Percentiles rank a stretch among this genome's conserved stretches.
Evolutionary conservation across 2,797 vertebrate species (phyloP).

Genomic region (Hephaestus fuliginosus): DNA sequence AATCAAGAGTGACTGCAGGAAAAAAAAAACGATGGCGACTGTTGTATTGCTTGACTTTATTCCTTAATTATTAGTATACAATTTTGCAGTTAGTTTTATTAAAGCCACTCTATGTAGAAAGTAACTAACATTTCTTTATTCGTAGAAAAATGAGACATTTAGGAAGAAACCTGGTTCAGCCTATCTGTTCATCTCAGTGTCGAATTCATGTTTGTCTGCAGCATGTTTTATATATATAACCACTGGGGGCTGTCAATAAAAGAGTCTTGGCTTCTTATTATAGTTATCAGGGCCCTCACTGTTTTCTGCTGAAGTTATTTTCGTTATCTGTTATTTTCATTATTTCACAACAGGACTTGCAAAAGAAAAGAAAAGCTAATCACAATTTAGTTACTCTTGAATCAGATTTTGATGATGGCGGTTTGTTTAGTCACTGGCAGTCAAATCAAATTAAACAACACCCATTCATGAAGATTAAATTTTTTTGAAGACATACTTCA

Average conservation of each 20-base stretch:
- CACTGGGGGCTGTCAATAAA: not conserved
- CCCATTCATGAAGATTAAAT: too few species aligned
- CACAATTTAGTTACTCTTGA: not conserved
- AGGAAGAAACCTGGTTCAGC: not conserved
- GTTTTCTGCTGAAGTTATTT: not conserved
- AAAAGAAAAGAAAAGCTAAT: not conserved
- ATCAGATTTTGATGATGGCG: too few species aligned
- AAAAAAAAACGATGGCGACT: not conserved
- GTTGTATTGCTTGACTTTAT: not conserved
- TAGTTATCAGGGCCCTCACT: not conserved
- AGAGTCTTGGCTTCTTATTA: not conserved
- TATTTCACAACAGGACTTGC: not conserved
- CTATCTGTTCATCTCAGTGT: not conserved
- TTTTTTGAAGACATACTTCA: too few species aligned
- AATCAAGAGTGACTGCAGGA: slow-evolving; percentile 5
- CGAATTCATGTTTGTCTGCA: not conserved
- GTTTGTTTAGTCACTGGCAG: not conserved
- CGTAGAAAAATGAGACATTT: accelerated
- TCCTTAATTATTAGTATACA: too few species aligned
- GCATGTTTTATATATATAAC: not conserved
- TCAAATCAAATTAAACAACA: not conserved
- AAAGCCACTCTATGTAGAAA: not conserved
- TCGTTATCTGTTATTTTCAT: too few species aligned
- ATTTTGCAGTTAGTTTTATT: not conserved
- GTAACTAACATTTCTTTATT: not conserved